phyloP scores from a whole-genome alignment of 2,888 invertebrate genomes.

The Tromatobia lineatoria region DNA sequence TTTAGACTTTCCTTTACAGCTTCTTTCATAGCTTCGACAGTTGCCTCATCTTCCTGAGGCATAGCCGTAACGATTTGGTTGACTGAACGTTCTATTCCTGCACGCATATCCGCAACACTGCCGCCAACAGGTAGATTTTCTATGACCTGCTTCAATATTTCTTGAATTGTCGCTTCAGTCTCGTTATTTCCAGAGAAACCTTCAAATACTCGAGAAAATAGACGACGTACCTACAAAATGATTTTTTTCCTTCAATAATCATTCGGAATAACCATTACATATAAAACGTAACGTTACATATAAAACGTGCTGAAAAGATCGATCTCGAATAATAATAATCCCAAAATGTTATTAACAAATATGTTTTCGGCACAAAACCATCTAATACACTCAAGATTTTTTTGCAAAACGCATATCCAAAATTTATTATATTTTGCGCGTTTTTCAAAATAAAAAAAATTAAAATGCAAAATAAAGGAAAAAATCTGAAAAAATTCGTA shows the following conservation, averaged over 20 bases:
- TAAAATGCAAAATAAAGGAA: too few relatives aligned
- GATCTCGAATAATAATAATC: too few relatives aligned
- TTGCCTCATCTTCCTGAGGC: constrained; percentile 62
- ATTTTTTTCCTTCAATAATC: constrained; percentile 39
- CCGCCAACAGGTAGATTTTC: constrained; percentile 63
- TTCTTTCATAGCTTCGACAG: constrained; percentile 53
- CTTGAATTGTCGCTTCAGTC: constrained; percentile 49
- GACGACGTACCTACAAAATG: constrained; percentile 59
- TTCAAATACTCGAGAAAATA: constrained; percentile 66
- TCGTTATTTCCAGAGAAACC: constrained; percentile 54
- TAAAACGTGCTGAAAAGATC: too few relatives aligned
- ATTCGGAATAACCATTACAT: too few relatives aligned
- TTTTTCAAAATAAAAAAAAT: too few relatives aligned
- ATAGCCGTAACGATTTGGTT: constrained; percentile 64
- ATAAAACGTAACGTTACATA: too few relatives aligned
- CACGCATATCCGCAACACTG: constrained; percentile 60
- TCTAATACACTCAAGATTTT: too few relatives aligned
- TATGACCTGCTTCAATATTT: constrained; percentile 66
- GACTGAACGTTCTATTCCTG: constrained; percentile 68
- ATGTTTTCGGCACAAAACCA: too few relatives aligned
- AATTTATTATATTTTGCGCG: too few relatives aligned
- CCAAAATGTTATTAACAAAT: too few relatives aligned
- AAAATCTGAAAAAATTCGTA: too few relatives aligned
- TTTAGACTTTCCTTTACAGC: constrained; percentile 66
- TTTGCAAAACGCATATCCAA: too few relatives aligned